Base-by-base conservation (phyloP, 2,888 invertebrate species). In the Camponotus fellah region DNA sequence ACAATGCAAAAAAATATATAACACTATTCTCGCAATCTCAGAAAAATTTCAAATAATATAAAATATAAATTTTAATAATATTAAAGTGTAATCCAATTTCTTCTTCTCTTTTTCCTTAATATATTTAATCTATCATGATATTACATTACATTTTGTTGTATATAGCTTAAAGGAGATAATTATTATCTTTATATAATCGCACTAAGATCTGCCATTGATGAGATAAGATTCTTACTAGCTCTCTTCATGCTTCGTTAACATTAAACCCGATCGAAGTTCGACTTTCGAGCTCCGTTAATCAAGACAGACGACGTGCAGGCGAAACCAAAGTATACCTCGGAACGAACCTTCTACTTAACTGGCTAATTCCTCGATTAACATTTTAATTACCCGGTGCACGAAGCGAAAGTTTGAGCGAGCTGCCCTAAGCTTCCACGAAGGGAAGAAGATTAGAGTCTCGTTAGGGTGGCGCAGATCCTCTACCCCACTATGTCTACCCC, bases 351-450 rank as follows among this genome's bases (percentile, higher is more conserved):
- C 80, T 80, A 60, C 82, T 71, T 86, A 85, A 86, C 82, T 65
- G 58, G 62, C 82, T 87, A 87, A 89, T 90, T 87, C 74, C 81
- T 86, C 84, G 85, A 89, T 89, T 89, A 89, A 85, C 88, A 84
- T 87, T 88, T 89, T 85, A 90, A 90, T 88, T 90, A 86, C 83
- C 84, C 74, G 81, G 75, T 80, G 71, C 81, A 82, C 83, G 82
- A 77, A 58, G 64, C 81, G 62, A 76, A 85, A 83, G 87, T 82
- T 88, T 56, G 69, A 79, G 79, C 60, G 68, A 60, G 77, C 68
- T 46, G 68, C 60, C 74, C 64, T 74, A 69, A 82, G 75, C 79
- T 81, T 69, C 66, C 72, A 82, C 84, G 77, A 81, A 26, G 72
- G 65, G 74, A 60, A 75, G 71, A 77, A 85, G 81, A 87, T 86